Evolutionary conservation across 1,140 invertebrate species (phyloP), one percentile per base, ranked within the genome.

Genomic region (Drosophila orena): DNA sequence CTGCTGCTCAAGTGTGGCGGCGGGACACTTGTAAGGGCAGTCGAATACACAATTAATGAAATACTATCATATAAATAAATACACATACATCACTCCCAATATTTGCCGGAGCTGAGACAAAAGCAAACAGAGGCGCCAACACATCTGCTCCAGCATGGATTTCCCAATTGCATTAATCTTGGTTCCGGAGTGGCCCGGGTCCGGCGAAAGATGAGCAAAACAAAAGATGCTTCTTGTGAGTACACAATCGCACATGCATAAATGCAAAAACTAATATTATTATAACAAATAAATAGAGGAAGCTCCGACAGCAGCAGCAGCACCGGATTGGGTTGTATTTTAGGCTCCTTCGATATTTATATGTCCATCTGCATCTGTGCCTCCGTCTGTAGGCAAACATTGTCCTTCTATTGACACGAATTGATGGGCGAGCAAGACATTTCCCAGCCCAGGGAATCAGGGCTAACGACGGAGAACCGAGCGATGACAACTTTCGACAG

Each of bases 141-240:
- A 37, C 47, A 65, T 66, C 47, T 77, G 69, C 42, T 46, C 58
- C 50, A 61, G 50, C 62, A 46, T 69, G 47, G 43, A 75, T 81
- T 85, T 81, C 81, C 78, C 81, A 86, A 86, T 81, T 88, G 81
- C 79, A 86, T 86, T 86, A 83, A 83, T 86, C 75, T 75, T 72
- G 52, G 64, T 88, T 88, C 64, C 69, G 47, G 30, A 49, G 40
- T 44, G 30, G 34, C 34, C 34, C 38, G 14, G 20, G 43, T 53
- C 62, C 58, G 68, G 77, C 60, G 30, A 47, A 79, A 62, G 57
- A 52, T 50, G 54, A 46, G 75, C 55, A 78, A 65, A 81, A 77
- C 72, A 85, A 81, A 76, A 66, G 73, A 74, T 69, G 75, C 60
- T 71, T 71, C 65, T 62, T 56, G 55, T 72, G 66, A 69, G 61